phyloP scores from a whole-genome alignment of 2,113 vertebrate species.

The Labeo rohita region DNA sequence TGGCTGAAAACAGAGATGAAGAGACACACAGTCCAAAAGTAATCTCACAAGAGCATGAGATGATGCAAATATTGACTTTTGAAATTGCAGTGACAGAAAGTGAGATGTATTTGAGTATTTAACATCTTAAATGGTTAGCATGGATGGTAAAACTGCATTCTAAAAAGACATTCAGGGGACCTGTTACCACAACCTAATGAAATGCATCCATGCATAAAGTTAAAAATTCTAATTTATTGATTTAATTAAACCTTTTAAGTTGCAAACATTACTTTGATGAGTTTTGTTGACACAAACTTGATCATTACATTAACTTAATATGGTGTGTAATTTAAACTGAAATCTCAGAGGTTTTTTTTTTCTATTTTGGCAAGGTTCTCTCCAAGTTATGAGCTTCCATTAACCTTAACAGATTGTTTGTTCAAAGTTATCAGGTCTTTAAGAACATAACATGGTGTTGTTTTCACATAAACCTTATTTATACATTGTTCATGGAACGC shows the following conservation, averaged over 20 bases:
- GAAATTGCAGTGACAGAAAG: neutral
- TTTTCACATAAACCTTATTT: neutral
- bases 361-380: too few relatives aligned
- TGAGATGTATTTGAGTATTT: neutral
- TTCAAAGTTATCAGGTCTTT: neutral
- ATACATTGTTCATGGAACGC: neutral
- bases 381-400: neutral
- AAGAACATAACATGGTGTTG: neutral
- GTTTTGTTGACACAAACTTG: neutral
- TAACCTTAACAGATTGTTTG: neutral
- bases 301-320: neutral
- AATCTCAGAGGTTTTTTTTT: too few relatives aligned
- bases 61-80: slow-evolving; percentile 29
- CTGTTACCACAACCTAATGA: neutral
- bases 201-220: neutral
- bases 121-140: neutral
- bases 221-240: neutral
- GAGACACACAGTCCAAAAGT: slow-evolving; percentile 67
- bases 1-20: slow-evolving; percentile 69
- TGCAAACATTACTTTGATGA: too few relatives aligned
- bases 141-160: neutral
- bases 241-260: neutral
- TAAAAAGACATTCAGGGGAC: neutral
- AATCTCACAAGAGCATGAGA: slow-evolving; percentile 42
- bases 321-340: too few relatives aligned